phyloP scores from a whole-genome alignment of 2,113 vertebrate species.

The Salvelinus alpinus region DNA sequence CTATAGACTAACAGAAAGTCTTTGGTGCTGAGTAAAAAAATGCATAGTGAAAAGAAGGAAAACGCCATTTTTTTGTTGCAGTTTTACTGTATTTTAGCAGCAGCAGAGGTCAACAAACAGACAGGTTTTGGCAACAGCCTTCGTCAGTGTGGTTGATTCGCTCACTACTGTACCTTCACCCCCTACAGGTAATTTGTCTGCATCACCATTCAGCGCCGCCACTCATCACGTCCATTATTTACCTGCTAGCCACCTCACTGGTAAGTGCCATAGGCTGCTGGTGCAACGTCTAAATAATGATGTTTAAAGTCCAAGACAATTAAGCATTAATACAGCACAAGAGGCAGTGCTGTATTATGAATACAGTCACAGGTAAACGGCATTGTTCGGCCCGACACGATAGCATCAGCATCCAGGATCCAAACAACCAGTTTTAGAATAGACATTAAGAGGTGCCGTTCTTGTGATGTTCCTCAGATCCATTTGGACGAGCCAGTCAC shows the following conservation, averaged over 20 bases:
- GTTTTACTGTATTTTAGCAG: too few species aligned
- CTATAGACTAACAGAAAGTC: too few species aligned
- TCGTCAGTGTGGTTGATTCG: too few species aligned
- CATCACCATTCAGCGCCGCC: conserved; percentile 72
- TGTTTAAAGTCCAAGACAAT: conserved; percentile 1
- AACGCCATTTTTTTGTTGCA: too few species aligned
- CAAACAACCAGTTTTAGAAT: not conserved
- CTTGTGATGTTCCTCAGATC: conserved; percentile 75
- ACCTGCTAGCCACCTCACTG: conserved; percentile 77
- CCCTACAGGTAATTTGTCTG: conserved; percentile 69
- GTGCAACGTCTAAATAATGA: not conserved
- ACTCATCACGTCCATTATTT: conserved; percentile 79
- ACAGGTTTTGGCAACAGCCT: too few species aligned
- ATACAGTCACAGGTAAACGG: not conserved
- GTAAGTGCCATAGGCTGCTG: conserved; percentile 61
- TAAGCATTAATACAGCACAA: too few species aligned
- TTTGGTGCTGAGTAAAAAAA: too few species aligned
- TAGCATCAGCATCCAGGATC: not conserved
- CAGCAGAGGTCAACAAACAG: too few species aligned
- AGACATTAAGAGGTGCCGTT: conserved; percentile 10
- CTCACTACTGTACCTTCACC: not conserved
- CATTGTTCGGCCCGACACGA: not conserved
- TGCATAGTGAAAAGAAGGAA: too few species aligned
- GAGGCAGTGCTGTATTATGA: too few species aligned
- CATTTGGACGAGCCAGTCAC: conserved; percentile 81